These are phyloP conservation scores for Ceratosolen solmsi DNA, from an alignment of 1,140 invertebrate species.

Conservation along the genomic window DNA sequence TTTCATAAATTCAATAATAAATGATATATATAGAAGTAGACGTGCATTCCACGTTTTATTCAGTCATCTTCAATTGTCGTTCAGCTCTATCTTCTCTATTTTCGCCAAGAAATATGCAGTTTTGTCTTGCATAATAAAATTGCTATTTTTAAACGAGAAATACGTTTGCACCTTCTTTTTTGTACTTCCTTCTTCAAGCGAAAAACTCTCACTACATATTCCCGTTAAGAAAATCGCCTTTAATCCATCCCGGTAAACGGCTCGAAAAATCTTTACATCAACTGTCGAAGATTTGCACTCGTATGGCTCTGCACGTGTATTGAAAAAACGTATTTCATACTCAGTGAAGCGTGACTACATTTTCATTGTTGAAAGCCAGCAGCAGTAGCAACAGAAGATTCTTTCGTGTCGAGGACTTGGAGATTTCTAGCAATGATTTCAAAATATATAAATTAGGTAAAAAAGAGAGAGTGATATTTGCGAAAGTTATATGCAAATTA, in stretches of 20 bases:
- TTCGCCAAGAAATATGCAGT: neutral
- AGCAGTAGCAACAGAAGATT: neutral
- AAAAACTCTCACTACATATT: neutral
- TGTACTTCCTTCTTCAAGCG: neutral
- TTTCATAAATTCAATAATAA: no score
- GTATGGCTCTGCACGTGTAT: neutral
- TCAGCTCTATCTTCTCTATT: neutral
- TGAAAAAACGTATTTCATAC: constrained; percentile 39
- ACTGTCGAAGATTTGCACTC: neutral
- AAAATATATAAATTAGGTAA: no score
- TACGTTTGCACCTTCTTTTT: neutral
- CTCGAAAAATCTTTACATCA: constrained; percentile 3
- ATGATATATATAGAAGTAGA: no score
- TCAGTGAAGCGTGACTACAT: constrained; percentile 8
- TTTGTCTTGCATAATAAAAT: constrained; percentile 18
- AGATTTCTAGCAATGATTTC: no score
- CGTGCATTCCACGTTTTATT: neutral
- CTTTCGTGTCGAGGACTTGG: neutral
- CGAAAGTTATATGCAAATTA: no score
- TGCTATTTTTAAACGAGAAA: neutral
- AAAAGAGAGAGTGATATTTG: no score
- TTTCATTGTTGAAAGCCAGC: neutral
- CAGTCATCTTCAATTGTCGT: neutral
- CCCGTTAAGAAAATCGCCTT: constrained; percentile 5
- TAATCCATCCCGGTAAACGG: neutral